These are phyloP conservation scores for Pseudomyrmex gracilis DNA, from an alignment of 1,140 invertebrate species.

Conservation along the genomic window DNA sequence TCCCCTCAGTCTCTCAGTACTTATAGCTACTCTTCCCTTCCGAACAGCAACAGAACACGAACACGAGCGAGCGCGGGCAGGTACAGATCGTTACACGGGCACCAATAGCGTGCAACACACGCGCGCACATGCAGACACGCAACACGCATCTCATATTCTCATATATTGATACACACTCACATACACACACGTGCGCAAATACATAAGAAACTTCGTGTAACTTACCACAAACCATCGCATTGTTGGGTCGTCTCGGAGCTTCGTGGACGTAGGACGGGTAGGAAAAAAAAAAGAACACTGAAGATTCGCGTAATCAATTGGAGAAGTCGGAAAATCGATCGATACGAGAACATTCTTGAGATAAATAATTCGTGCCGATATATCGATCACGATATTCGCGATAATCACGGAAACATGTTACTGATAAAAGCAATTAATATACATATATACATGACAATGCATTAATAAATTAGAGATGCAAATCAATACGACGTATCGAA, in stretches of 20 bases:
- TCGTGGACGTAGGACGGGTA: slow-evolving; percentile 1
- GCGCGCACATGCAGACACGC: neutral
- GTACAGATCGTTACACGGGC: slow-evolving; percentile 58
- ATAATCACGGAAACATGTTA: neutral
- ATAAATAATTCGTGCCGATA: neutral
- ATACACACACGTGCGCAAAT: slow-evolving; percentile 19
- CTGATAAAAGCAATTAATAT: neutral
- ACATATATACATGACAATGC: neutral
- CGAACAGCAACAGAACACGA: neutral
- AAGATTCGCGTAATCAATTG: neutral
- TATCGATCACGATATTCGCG: neutral
- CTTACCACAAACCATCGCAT: slow-evolving; percentile 48
- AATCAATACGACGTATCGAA: neutral
- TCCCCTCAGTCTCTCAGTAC: neutral
- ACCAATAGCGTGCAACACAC: slow-evolving; percentile 38
- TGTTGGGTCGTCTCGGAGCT: slow-evolving; percentile 64
- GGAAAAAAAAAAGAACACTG: neutral
- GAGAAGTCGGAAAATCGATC: slow-evolving; percentile 14
- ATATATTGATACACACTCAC: neutral
- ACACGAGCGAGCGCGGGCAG: slow-evolving; percentile 52
- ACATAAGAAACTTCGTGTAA: slow-evolving; percentile 56
- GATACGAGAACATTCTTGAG: slow-evolving; percentile 22
- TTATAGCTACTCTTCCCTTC: neutral
- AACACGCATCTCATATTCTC: neutral
- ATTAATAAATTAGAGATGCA: slow-evolving; percentile 5